Base-by-base conservation (phyloP, 2,888 invertebrate species). In the Antitype chi region DNA sequence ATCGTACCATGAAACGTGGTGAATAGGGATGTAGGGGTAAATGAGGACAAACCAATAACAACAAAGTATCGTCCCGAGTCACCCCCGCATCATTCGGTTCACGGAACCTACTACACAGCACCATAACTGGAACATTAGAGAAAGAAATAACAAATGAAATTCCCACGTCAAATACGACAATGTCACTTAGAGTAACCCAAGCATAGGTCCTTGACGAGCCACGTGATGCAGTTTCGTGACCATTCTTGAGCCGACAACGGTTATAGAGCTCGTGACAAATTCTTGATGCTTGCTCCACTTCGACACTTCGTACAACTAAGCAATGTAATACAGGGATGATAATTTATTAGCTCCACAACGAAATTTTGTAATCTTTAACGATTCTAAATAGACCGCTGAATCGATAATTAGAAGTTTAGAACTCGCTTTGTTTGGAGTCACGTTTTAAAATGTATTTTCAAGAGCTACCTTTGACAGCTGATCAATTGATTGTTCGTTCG, bases 381-480 rank as follows among this genome's bases (percentile, higher is more conserved):
- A 86, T 91, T 85, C 87, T 88, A 90, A 92, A 90, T 87, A 77
- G 87, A 87, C 86, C 87, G 84, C 85, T 88, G 91, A 92, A 93
- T 93, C 88, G 90, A 91, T 94, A 94, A 76, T 81, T 67, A 94
- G 57, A 53, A 74, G 64, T 53, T 94, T 93, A 93, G 89, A 78
- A 85, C 80, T 80, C 79, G 87, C 91, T 91, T 92, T 93, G 93
- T 91, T 84, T 88, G 55, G 47, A 93, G 94, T 94, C 95, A 95
- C 94, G 95, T 90, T 92, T 86, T 84, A 84, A 85, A 82, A 84
- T 79, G 84, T 80, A 82, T 89, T 88, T 81, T 76, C 79, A 78
- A 79, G 87, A 87, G 87, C 89, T 87, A 85, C 84, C 90, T 91
- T 90, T 91, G 92, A 93, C 92, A 90, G 87, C 84, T 91, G 92